phyloP scores from a whole-genome alignment of 2,888 invertebrate genomes.

The Cryptocephalus primarius region DNA sequence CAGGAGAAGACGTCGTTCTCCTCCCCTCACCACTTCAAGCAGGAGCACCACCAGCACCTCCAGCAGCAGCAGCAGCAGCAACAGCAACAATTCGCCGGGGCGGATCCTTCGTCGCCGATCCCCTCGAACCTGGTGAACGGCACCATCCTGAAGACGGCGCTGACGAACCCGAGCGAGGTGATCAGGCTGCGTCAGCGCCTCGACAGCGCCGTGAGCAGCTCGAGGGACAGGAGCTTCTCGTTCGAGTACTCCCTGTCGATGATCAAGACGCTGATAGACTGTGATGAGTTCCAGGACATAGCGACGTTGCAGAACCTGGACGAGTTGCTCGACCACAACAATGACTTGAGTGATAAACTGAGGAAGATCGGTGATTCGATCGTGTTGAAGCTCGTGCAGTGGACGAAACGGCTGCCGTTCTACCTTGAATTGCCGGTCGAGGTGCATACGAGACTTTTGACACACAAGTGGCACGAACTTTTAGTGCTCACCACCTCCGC shows the following conservation, averaged over 20 bases:
- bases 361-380: conserved; percentile 97
- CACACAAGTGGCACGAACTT: conserved; percentile 97
- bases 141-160: conserved; percentile 86
- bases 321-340: conserved; percentile 81
- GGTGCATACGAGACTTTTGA: conserved; percentile 88
- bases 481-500: conserved; percentile 88
- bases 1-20: not conserved
- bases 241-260: conserved; percentile 76
- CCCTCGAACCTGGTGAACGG: conserved; percentile 80
- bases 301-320: conserved; percentile 86
- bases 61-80: conserved; percentile 6
- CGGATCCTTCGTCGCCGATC: conserved; percentile 33
- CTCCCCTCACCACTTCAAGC: conserved; percentile 6
- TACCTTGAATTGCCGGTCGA: conserved; percentile 93
- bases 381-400: conserved; percentile 95
- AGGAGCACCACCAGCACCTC: conserved; percentile 12
- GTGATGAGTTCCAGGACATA: conserved; percentile 77
- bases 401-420: conserved; percentile 97
- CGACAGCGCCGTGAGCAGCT: conserved; percentile 81
- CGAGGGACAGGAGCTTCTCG: conserved; percentile 67
- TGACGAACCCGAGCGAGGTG: conserved; percentile 89
- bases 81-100: conserved; percentile 28
- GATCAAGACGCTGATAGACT: conserved; percentile 89
- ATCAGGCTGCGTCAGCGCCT: conserved; percentile 78
- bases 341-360: conserved; percentile 82